phyloP scores from a whole-genome alignment of 1,140 invertebrate genomes.

The Bacillus rossius region DNA sequence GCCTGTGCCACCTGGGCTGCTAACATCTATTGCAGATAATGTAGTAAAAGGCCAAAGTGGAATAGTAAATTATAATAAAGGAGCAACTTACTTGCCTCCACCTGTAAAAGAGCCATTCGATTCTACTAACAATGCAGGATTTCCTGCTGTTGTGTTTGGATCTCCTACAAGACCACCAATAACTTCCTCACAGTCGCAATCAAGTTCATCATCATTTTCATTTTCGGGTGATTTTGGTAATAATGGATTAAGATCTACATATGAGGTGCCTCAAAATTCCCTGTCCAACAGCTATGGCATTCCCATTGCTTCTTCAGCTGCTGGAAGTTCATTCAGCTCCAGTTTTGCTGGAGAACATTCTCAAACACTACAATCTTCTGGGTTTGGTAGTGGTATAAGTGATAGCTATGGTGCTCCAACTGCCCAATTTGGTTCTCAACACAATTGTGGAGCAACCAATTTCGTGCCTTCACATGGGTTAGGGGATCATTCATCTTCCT shows the following conservation, averaged over 20 bases:
- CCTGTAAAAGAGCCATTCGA: slow-evolving; percentile 46
- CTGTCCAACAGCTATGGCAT: no score
- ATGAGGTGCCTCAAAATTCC: no score
- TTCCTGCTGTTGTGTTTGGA: slow-evolving; percentile 15
- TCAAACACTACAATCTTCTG: background rate
- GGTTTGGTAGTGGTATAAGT: background rate
- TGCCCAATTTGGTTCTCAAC: background rate
- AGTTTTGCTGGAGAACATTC: slow-evolving; percentile 1
- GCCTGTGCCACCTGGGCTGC: slow-evolving; percentile 57
- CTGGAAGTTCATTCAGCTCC: no score
- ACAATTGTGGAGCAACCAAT: slow-evolving; percentile 12
- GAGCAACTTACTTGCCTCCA: slow-evolving; percentile 55
- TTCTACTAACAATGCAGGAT: background rate
- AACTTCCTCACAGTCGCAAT: no score
- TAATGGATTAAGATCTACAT: no score
- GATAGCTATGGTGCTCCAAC: slow-evolving; percentile 8
- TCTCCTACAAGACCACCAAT: slow-evolving; percentile 5
- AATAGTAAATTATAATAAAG: slow-evolving; percentile 32
- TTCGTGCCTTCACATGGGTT: slow-evolving; percentile 10
- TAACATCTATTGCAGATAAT: slow-evolving; percentile 52
- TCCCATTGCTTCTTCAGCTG: no score
- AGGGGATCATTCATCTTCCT: background rate
- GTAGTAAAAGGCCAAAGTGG: background rate
- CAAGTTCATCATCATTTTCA: no score
- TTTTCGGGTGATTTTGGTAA: no score